Percentiles rank a stretch among this genome's conserved stretches.
phyloP scores from a whole-genome alignment of 2,113 vertebrate genomes.

The Rynchops niger region DNA sequence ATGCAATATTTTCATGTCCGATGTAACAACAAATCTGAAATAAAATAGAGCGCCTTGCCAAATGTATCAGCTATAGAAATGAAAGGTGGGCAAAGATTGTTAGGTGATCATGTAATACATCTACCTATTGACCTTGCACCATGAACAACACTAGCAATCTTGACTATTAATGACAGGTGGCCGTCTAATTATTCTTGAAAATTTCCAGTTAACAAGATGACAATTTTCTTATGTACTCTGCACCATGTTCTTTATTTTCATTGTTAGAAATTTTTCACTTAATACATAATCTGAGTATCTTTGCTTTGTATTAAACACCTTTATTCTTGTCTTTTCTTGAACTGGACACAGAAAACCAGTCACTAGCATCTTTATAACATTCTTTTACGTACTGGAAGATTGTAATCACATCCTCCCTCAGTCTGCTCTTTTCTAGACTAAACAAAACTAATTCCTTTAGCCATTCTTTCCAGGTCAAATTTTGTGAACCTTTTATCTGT shows the following conservation, averaged over 20 bases:
- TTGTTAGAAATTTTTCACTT: not conserved
- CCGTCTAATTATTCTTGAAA: not conserved
- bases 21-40: not conserved
- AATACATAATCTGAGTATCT: not conserved
- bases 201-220: not conserved
- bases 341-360: not conserved
- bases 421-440: constrained; percentile 49
- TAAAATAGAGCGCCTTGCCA: not conserved
- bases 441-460: constrained; percentile 54
- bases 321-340: not conserved
- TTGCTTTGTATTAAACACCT: not conserved
- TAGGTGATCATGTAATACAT: not conserved
- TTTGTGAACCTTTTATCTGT: constrained; percentile 46
- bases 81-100: not conserved
- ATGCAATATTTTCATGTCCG: not conserved
- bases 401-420: constrained; percentile 47
- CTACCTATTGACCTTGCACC: not conserved
- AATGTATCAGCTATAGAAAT: not conserved
- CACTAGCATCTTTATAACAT: constrained; percentile 1
- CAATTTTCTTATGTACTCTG: not conserved
- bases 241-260: not conserved
- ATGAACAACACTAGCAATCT: not conserved
- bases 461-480: constrained; percentile 60
- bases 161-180: not conserved
- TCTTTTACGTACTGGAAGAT: constrained; percentile 13